Conservation (phyloP, 1,140 invertebrate genomes). For the Protaetia brevitarsis region DNA sequence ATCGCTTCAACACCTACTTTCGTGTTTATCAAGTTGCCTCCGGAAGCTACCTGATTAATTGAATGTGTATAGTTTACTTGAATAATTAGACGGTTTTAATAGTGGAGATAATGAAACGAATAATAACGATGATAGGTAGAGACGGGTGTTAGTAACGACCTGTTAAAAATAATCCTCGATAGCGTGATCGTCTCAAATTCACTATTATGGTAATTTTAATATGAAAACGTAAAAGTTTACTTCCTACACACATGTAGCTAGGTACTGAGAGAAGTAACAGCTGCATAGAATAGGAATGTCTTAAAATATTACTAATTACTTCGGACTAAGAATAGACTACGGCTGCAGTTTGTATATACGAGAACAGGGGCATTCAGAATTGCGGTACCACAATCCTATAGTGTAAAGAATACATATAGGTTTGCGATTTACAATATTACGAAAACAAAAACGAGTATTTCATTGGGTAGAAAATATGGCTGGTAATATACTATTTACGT, state of each 20-base stretch:
- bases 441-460: conserved; percentile 25
- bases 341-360: not conserved
- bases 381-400: too few species aligned
- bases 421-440: conserved; percentile 30
- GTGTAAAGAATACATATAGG: conserved; percentile 21
- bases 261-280: conserved; percentile 1
- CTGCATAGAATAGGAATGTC: conserved; percentile 12
- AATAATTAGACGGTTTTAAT: too few species aligned
- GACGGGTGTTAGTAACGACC: not conserved
- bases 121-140: not conserved
- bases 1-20: too few species aligned
- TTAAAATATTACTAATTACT: conserved; percentile 24
- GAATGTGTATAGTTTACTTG: too few species aligned
- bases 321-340: conserved; percentile 5
- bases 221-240: conserved; percentile 17
- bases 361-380: too few species aligned
- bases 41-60: too few species aligned
- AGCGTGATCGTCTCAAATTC: not conserved
- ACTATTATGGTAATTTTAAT: conserved; percentile 6
- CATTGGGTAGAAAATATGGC: conserved; percentile 22
- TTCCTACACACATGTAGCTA: conserved; percentile 3
- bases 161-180: conserved; percentile 11
- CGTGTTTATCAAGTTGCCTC: too few species aligned
- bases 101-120: not conserved
- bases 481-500: not conserved